Conservation (phyloP, 2,797 vertebrate species). For the Urosaurus nigricauda region DNA sequence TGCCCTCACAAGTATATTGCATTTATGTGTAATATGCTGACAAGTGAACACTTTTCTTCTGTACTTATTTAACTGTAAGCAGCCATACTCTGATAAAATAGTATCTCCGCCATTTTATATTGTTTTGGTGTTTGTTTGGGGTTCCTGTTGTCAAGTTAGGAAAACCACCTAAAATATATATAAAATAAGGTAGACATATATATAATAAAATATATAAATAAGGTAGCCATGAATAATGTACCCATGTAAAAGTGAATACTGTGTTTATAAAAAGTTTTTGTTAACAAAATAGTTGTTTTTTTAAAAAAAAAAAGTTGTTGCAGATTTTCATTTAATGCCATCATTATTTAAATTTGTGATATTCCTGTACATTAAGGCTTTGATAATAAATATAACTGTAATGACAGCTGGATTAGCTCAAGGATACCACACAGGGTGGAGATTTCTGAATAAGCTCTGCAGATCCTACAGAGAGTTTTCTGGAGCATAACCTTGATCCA, state of each 20-base stretch:
- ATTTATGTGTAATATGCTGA: neutral
- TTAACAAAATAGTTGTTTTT: neutral
- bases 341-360: neutral
- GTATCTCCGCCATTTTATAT: neutral
- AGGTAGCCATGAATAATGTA: neutral
- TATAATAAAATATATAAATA: neutral
- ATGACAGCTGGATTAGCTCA: neutral
- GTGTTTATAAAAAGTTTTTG: neutral
- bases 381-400: neutral
- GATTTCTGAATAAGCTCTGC: neutral
- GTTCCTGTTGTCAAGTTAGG: no score
- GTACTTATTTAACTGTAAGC: neutral
- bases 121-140: no score
- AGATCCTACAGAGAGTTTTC: neutral
- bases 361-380: neutral
- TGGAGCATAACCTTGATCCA: neutral
- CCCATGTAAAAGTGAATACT: neutral
- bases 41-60: no score
- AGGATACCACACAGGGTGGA: neutral
- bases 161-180: no score
- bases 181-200: no score
- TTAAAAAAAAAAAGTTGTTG: neutral
- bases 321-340: neutral
- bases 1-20: neutral
- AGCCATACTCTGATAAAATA: neutral